Conservation (phyloP, 2,113 vertebrate species). For the Ailuropoda melanoleuca region DNA sequence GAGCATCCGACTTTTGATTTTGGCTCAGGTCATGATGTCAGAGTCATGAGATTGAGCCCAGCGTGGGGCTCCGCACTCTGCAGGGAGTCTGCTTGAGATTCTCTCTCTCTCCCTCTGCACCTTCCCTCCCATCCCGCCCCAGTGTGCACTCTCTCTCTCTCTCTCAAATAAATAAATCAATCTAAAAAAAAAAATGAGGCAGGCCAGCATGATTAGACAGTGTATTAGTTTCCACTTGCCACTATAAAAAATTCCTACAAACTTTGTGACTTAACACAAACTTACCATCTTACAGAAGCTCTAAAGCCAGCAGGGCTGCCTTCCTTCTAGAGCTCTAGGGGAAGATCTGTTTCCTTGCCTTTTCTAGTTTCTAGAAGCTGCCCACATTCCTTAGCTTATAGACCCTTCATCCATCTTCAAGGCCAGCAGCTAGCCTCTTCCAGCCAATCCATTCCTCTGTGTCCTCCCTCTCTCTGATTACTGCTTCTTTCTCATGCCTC, state of each 20-base stretch:
- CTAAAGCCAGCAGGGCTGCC: neutral
- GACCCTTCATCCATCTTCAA: neutral
- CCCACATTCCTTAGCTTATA: neutral
- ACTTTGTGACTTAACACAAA: neutral
- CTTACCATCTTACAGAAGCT: neutral
- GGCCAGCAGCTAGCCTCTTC: neutral
- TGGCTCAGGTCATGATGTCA: neutral
- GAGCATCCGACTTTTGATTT: neutral
- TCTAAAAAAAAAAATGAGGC: neutral
- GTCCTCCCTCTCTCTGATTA: neutral
- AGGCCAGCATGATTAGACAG: neutral
- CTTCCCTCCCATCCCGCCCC: neutral
- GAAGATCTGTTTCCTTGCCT: neutral
- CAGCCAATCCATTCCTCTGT: neutral
- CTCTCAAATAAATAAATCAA: neutral
- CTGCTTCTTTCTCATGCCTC: neutral
- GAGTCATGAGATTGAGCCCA: neutral
- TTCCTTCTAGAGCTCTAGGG: neutral
- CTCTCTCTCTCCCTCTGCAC: neutral
- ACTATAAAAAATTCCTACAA: neutral
- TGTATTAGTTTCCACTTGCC: neutral
- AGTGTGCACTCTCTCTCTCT: neutral
- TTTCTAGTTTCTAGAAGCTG: neutral
- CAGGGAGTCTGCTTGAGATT: neutral
- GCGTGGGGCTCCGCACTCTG: neutral